Conservation (phyloP, 2,888 invertebrate genomes). For the Pammene aurita region DNA sequence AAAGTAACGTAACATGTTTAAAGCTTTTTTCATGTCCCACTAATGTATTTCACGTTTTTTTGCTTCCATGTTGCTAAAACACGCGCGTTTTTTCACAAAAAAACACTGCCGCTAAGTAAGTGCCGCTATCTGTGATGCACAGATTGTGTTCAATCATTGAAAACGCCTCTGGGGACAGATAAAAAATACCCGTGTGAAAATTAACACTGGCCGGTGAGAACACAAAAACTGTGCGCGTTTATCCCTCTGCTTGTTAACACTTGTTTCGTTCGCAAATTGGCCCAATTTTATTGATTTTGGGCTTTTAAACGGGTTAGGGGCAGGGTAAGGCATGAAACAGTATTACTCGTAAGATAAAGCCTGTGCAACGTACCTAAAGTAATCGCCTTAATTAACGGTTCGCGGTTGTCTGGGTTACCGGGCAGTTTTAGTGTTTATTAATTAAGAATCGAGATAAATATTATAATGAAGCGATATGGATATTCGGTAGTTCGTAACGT, state of each 20-base stretch:
- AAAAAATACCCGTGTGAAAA: slow-evolving; percentile 68
- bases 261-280: slow-evolving; percentile 35
- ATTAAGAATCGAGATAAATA: slow-evolving; percentile 26
- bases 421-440: slow-evolving; percentile 36
- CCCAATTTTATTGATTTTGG: slow-evolving; percentile 42
- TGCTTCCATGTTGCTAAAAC: slow-evolving; percentile 48
- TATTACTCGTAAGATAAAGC: slow-evolving; percentile 58
- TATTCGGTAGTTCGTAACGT: slow-evolving; percentile 16
- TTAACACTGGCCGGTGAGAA: slow-evolving; percentile 56
- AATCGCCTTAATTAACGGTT: slow-evolving; percentile 58
- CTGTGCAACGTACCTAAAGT: slow-evolving; percentile 50
- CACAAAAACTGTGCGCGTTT: slow-evolving; percentile 28
- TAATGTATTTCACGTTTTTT: slow-evolving; percentile 38
- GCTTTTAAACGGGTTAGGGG: slow-evolving; percentile 37
- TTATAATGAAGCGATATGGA: slow-evolving; percentile 28
- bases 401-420: slow-evolving; percentile 39
- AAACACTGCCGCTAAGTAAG: slow-evolving; percentile 42
- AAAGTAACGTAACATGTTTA: not conserved
- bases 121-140: slow-evolving; percentile 51
- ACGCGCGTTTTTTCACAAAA: slow-evolving; percentile 50
- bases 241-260: slow-evolving; percentile 34
- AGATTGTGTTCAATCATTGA: slow-evolving; percentile 68
- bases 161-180: slow-evolving; percentile 54
- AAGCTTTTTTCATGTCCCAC: slow-evolving; percentile 21
- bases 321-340: slow-evolving; percentile 26